phyloP scores from a whole-genome alignment of 2,888 invertebrate species.

The Sarcophaga caerulescens region DNA sequence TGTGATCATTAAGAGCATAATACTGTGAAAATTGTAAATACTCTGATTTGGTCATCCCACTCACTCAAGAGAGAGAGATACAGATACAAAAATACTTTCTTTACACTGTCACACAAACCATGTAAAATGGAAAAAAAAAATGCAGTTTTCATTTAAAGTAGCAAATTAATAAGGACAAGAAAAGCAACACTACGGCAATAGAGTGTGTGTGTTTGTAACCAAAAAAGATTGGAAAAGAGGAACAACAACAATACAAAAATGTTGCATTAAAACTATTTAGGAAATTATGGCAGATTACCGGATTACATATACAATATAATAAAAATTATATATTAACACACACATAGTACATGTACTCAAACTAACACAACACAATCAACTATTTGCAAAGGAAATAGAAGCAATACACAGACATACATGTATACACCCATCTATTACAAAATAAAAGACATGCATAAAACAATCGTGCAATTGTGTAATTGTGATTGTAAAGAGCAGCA shows the following conservation, averaged over 20 bases:
- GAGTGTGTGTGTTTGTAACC: too few species aligned
- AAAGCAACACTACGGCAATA: not conserved
- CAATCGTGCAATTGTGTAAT: not conserved
- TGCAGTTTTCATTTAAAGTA: conserved; percentile 41
- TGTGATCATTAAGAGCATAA: conserved; percentile 37
- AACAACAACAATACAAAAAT: conserved; percentile 35
- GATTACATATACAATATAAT: conserved; percentile 8
- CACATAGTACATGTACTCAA: not conserved
- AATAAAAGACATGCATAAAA: conserved; percentile 14
- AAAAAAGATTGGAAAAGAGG: not conserved
- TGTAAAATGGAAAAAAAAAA: conserved; percentile 2
- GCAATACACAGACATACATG: not conserved
- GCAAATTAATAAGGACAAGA: conserved; percentile 39
- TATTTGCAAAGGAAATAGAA: not conserved
- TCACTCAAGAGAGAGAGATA: conserved; percentile 21
- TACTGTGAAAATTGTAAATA: conserved; percentile 41
- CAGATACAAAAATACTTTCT: not conserved
- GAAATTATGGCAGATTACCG: conserved; percentile 36
- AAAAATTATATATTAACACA: not conserved
- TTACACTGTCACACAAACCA: not conserved
- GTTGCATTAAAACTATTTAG: conserved; percentile 48
- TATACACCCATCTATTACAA: not conserved
- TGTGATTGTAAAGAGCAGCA: conserved; percentile 5
- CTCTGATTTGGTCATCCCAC: not conserved
- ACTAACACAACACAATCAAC: conserved; percentile 7